Percentiles rank a stretch among this genome's conserved stretches.
Conservation (phyloP, 2,797 vertebrate species). For the Adelosebastes latens region DNA sequence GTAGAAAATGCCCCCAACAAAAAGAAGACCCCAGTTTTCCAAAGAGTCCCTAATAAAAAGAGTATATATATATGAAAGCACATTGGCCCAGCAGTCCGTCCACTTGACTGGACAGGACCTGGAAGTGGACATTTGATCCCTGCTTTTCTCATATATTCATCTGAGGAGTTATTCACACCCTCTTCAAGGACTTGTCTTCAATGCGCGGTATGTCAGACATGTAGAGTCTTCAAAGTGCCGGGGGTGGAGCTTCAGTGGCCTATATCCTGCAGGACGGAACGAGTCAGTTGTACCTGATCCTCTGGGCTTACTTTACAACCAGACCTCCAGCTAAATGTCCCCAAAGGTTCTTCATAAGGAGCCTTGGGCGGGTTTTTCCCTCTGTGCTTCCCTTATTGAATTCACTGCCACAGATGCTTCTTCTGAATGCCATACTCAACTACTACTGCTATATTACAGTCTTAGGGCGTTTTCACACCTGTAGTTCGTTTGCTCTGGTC, state of each 20-base stretch:
- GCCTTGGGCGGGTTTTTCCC: background rate
- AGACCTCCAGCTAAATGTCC: background rate
- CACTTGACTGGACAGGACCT: background rate
- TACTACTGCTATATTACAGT: background rate
- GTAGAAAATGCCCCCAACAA: background rate
- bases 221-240: constrained; percentile 55
- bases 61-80: background rate
- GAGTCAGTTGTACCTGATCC: constrained; percentile 8
- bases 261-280: background rate
- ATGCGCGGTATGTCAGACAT: constrained; percentile 64
- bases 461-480: too few species aligned
- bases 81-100: background rate
- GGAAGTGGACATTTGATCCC: constrained; percentile 7
- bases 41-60: background rate
- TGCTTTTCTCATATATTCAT: constrained; percentile 65
- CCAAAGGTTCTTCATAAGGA: background rate
- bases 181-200: constrained; percentile 68
- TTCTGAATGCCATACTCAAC: background rate
- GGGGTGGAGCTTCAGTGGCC: constrained; percentile 21
- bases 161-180: constrained; percentile 68
- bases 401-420: background rate
- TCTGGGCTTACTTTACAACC: constrained; percentile 21
- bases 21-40: background rate
- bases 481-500: too few species aligned
- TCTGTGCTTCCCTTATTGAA: background rate